Percentiles rank a stretch among this genome's conserved stretches.
phyloP scores from a whole-genome alignment of 2,888 invertebrate genomes.

The Microplitis manilae region DNA sequence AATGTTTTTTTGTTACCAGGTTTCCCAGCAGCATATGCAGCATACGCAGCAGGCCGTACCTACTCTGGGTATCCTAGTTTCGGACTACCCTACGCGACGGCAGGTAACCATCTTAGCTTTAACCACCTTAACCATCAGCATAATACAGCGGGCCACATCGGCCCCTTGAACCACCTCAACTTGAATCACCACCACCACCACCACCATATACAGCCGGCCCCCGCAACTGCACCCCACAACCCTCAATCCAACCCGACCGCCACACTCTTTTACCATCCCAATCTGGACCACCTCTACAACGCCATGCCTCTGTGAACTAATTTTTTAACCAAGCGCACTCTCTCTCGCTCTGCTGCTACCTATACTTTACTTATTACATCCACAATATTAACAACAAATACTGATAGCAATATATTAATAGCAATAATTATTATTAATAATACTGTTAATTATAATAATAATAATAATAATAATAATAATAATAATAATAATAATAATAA shows the following conservation, averaged over 20 bases:
- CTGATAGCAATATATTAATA: not conserved
- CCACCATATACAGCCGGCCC: constrained; percentile 71
- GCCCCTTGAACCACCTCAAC: constrained; percentile 72
- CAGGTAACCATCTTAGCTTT: constrained; percentile 93
- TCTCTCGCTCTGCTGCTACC: not conserved
- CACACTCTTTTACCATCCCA: constrained; percentile 69
- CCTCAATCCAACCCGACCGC: constrained; percentile 77
- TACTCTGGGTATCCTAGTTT: constrained; percentile 98
- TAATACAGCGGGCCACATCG: constrained; percentile 65
- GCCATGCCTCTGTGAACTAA: constrained; percentile 73
- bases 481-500: too few relatives aligned
- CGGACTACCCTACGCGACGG: constrained; percentile 97
- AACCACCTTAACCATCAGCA: constrained; percentile 77
- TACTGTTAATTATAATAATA: too few relatives aligned
- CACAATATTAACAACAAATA: not conserved
- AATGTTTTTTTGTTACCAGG: constrained; percentile 75
- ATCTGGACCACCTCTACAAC: constrained; percentile 70
- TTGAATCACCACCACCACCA: constrained; percentile 70
- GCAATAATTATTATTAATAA: not conserved
- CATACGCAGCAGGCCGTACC: constrained; percentile 96
- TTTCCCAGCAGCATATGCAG: constrained; percentile 96
- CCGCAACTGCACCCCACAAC: constrained; percentile 74
- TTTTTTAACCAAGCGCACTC: constrained; percentile 56
- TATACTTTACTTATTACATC: not conserved
- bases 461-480: too few relatives aligned